Conservation (phyloP, 2,113 vertebrate genomes). For the Campylomormyrus numenius region DNA sequence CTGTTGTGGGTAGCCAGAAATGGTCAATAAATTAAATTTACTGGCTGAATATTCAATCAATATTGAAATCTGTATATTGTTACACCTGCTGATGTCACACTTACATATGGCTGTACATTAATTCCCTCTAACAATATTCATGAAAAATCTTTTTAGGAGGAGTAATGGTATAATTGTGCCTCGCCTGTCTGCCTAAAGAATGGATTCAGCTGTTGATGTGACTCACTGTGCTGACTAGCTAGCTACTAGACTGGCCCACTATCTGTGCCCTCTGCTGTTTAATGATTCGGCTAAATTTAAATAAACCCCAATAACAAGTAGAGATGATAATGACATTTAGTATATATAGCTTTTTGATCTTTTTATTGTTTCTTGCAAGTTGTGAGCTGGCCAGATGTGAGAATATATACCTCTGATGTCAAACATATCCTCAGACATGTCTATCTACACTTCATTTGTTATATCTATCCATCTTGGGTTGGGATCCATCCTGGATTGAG, state of each 20-base stretch:
- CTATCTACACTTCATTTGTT: not conserved
- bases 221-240: not conserved
- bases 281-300: not conserved
- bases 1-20: not conserved
- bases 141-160: not conserved
- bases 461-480: not conserved
- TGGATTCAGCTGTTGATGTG: not conserved
- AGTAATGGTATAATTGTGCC: not conserved
- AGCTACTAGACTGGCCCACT: not conserved
- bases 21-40: not conserved
- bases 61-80: conserved; percentile 4
- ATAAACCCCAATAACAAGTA: not conserved
- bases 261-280: not conserved
- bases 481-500: not conserved
- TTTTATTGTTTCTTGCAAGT: not conserved
- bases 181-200: not conserved
- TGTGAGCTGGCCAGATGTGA: not conserved
- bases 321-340: not conserved
- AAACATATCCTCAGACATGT: not conserved
- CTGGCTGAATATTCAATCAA: not conserved
- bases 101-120: not conserved
- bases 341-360: not conserved
- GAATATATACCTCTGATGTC: not conserved
- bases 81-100: not conserved
- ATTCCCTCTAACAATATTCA: not conserved